Base-by-base conservation (phyloP, 2,113 vertebrate genomes). In the Aramus guarauna region DNA sequence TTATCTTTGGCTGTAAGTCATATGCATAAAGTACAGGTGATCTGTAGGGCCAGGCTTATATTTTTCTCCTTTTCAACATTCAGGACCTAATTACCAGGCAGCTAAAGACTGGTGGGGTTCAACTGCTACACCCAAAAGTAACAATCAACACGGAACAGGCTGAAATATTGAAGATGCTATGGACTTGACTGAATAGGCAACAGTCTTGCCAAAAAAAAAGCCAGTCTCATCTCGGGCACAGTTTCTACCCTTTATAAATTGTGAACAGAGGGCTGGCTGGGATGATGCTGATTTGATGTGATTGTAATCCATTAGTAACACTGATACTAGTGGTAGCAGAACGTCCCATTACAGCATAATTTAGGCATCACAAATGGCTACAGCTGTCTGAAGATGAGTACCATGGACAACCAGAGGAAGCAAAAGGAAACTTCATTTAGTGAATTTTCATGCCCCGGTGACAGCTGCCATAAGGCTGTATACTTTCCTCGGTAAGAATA, bases 391-490 rank as follows among this genome's bases (percentile, higher is more conserved):
- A 95, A 95, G 92, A 93, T 69, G 90, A 66, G 62, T 89, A 79
- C 82, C 68, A 7, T 60, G 63, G 41, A 72, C 78, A 90, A 88
- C 50, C 63, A 12, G 59, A 88, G 83, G 66, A 64, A 90, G 62
- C 32, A 74, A 87, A 82, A 79, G 66, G 91, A 89, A 87, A 63
- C 88, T 82, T 96, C 66, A 8, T 60, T 47, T 88, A 90, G 39
- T 86, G 85, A 85, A 94, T 96, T 95, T 96, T 93, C 85, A 81
- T 93, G 94, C 82, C 76, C 86, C 32, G 9, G 23, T 95, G 96
- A 94, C 94, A 98, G 90, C 92, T 97, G 83, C 88, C 73, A 9
- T 95, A 59, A 93, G 97, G 82, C 94, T 97, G 59, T 88, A 74
- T 80, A 84, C 88, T 97, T 92, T 81, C 91, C 93, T 94, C 1